phyloP scores from a whole-genome alignment of 2,888 invertebrate species.

The Galeopsomyia nigrocyanea region DNA sequence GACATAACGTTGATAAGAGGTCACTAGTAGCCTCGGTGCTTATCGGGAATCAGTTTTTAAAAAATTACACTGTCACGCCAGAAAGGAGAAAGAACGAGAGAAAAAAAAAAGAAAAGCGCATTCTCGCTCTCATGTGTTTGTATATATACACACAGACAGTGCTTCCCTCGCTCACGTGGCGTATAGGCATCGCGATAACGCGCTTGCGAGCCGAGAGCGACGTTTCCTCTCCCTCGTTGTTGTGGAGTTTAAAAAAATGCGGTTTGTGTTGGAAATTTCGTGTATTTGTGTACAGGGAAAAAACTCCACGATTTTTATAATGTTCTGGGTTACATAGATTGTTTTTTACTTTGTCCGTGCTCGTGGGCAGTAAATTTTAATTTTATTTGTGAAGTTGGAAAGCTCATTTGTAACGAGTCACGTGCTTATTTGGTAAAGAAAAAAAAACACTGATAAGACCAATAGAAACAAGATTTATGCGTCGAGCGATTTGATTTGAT shows the following conservation, averaged over 20 bases:
- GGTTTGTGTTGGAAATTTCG: background rate
- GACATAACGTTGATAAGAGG: constrained; percentile 19
- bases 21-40: background rate
- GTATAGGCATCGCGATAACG: constrained; percentile 26
- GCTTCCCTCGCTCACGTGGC: constrained; percentile 10
- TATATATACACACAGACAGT: background rate
- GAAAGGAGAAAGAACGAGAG: background rate
- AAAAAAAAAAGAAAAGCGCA: background rate
- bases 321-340: background rate
- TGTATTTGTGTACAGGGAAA: background rate
- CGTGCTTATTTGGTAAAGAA: background rate
- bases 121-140: background rate
- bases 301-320: background rate
- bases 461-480: constrained; percentile 27
- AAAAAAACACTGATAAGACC: constrained; percentile 18
- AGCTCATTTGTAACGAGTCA: constrained; percentile 10
- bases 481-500: background rate
- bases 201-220: constrained; percentile 14
- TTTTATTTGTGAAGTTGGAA: constrained; percentile 21
- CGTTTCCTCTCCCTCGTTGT: constrained; percentile 9
- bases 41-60: constrained; percentile 28
- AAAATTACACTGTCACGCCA: constrained; percentile 22
- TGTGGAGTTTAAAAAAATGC: background rate
- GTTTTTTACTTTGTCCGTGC: background rate
- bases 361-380: constrained; percentile 21